Base-by-base conservation (phyloP, 1,140 invertebrate species). In the Ceratoteleas bidentatus region DNA sequence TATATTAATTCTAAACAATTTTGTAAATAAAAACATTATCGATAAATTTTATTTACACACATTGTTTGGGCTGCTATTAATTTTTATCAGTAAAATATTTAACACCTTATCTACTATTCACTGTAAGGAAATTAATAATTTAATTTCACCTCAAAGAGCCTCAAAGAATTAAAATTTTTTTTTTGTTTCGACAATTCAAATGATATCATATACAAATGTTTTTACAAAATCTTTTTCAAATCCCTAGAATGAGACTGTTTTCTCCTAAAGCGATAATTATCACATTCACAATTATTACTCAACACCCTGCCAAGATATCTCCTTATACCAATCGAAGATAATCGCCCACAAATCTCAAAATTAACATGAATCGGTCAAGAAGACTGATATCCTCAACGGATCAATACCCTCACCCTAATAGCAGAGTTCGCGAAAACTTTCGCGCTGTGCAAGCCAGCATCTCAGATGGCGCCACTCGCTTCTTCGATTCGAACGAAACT, bases 321-420 rank as follows among this genome's bases (percentile, higher is more conserved):
- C 0, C 1, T n/a, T 47, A 16, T 78, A 78, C 53, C 74, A 52
- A 70, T 64, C 62, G 65, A 33, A 52, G 74, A 78, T 78, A 78
- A 78, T 34, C 33, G 68, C 62, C 64, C 38, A 0, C 7, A 0
- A 3, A 24, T 38, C 9, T 2, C 15, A 32, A 75, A 56, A 77
- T 86, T 85, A 86, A 68, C 84, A 52, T 77, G 79, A 69, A 86
- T 86, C 85, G 83, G 83, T 86, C 83, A 86, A 76, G 83, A 82
- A 86, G 83, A 61, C 66, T 38, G 10, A 54, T 45, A 32, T 33
- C 16, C 60, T 10, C 33, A n/a, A 33, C 13, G 15, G 50, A 82
- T 82, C 80, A 69, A 82, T 82, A 82, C 10, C 32, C 24, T 8
- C 10, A 14, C 13, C 34, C 0, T 9, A 43, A 9, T 15, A 8